Evolutionary conservation across 2,113 vertebrate genomes (phyloP).

Genomic region (Ptyas mucosa): DNA sequence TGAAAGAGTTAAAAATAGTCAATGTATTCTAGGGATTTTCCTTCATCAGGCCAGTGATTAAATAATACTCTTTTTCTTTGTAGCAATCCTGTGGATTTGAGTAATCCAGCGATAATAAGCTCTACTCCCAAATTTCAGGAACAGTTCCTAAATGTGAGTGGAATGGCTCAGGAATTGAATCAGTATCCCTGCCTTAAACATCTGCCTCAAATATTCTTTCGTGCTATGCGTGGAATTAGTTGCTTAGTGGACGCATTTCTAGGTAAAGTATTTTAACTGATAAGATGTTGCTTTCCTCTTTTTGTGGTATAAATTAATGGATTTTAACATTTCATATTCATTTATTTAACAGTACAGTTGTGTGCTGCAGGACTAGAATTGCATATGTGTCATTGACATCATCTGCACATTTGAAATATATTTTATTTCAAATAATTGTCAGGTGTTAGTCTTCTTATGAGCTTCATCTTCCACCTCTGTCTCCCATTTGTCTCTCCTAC

Average conservation of each 20-base stretch:
- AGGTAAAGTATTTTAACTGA: conserved; percentile 73
- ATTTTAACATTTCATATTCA: not conserved
- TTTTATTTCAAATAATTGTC: not conserved
- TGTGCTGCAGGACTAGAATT: not conserved
- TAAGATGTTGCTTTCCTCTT: conserved; percentile 1
- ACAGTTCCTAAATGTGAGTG: conserved; percentile 90
- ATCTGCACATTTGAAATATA: not conserved
- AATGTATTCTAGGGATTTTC: not conserved
- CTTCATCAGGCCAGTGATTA: conserved; percentile 11
- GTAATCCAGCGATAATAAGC: conserved; percentile 93
- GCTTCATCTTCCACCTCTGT: not conserved
- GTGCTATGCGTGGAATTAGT: conserved; percentile 95
- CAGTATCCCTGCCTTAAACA: conserved; percentile 95
- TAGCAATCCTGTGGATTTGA: conserved; percentile 97
- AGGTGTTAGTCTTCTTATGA: not conserved
- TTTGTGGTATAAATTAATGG: not conserved
- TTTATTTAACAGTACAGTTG: not conserved
- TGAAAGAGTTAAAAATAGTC: not conserved
- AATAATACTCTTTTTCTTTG: conserved; percentile 6
- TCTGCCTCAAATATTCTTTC: conserved; percentile 95
- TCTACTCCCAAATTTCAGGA: conserved; percentile 98
- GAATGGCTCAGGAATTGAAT: conserved; percentile 89
- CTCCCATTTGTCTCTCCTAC: not conserved
- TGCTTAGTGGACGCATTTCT: conserved; percentile 94
- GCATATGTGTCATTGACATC: not conserved